Base-by-base conservation (phyloP, 2,888 invertebrate genomes). In the Polylopha cassiicola region DNA sequence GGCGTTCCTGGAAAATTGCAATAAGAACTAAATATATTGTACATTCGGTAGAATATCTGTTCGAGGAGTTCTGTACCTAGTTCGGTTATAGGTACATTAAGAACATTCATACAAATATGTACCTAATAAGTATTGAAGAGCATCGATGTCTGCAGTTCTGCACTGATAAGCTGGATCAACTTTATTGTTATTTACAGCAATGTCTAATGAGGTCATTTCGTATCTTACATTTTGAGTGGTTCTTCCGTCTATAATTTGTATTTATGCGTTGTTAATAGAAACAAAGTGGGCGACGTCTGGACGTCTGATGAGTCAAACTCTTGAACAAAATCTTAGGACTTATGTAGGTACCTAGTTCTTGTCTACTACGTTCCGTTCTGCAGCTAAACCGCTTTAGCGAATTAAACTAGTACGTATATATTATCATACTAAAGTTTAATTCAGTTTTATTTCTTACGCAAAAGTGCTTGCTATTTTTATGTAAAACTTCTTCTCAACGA, bases 241-340 rank as follows among this genome's bases (percentile, higher is more conserved):
- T 43, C 44, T 59, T 52, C 53, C 51, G 56, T 61, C 61, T 65
- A 27, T 11, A n/a, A 16, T 16, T n/a, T n/a, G n/a, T n/a, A n/a
- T n/a, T n/a, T n/a, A n/a, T 57, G 39, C 38, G 47, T 57, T 58
- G 53, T 61, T 64, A 63, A 61, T 55, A 56, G 48, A 53, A 59
- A 61, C 61, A 49, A 57, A 63, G 51, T 57, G 53, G 33, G 53
- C 51, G 53, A 32, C 34, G 58, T 58, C 54, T 61, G 58, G 46
- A 50, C 39, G 36, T 31, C 14, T 18, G 44, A 56, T 65, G 71
- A 70, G 55, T 69, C 64, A 71, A 54, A 41, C 48, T 53, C 52
- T 51, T 56, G 53, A 50, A 55, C 43, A 42, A 43, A 39, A 47
- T 51, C 49, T 50, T 54, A 53, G 48, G n/a, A n/a, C n/a, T n/a